A percentile compares a stretch with the other conserved stretches of the same genome.
phyloP scores from a whole-genome alignment of 2,797 vertebrate species.

The Cossypha dichroa region DNA sequence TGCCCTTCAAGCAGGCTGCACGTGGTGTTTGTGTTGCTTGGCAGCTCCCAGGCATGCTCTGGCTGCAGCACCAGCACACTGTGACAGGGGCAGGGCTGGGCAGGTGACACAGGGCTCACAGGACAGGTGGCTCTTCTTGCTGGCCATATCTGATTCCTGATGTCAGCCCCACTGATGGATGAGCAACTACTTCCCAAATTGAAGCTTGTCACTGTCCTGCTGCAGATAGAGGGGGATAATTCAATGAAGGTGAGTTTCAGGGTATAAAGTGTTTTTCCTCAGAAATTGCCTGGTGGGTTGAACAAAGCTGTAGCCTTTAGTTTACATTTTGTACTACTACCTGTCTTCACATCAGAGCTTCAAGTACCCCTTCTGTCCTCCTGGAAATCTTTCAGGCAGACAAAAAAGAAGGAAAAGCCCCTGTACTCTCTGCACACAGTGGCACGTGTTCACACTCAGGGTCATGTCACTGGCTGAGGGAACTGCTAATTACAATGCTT shows the following conservation, averaged over 20 bases:
- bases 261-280: background rate
- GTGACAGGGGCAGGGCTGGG: background rate
- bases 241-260: background rate
- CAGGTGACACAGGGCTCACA: background rate
- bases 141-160: background rate
- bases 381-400: background rate
- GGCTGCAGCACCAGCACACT: background rate
- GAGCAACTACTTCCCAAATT: background rate
- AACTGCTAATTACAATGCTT: background rate
- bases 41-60: rapidly evolving
- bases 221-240: background rate
- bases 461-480: background rate
- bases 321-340: background rate
- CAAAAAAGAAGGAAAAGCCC: background rate
- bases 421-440: background rate
- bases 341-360: background rate
- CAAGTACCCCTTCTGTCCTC: background rate
- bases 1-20: background rate
- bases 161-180: background rate
- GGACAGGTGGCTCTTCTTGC: background rate
- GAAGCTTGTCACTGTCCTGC: background rate
- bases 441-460: background rate
- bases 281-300: rapidly evolving
- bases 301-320: background rate
- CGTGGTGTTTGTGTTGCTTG: rapidly evolving